Evolutionary conservation across 2,888 invertebrate genomes (phyloP).

Genomic region (Eupithecia pulchellata): DNA sequence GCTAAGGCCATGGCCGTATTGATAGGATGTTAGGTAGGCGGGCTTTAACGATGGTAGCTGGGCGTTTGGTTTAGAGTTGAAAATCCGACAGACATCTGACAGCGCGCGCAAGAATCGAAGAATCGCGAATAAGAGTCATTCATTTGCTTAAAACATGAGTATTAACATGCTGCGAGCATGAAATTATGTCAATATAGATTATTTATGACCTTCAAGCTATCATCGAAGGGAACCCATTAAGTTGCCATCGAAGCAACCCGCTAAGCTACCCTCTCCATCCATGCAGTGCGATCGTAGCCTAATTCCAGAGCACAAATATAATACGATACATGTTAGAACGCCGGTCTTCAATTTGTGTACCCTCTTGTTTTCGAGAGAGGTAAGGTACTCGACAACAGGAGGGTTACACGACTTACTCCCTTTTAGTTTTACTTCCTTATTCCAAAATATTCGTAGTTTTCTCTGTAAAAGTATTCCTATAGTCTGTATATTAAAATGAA

Average conservation of each 20-base stretch:
- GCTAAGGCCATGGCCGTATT: neutral
- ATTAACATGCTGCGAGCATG: too few species aligned
- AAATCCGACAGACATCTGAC: too few species aligned
- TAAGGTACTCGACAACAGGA: neutral
- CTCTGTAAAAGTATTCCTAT: neutral
- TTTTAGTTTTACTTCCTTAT: too few species aligned
- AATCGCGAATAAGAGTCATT: too few species aligned
- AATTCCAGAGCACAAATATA: neutral
- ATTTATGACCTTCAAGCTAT: too few species aligned
- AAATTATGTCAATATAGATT: too few species aligned
- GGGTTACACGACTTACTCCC: neutral
- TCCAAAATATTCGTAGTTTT: neutral
- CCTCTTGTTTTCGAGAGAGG: slow-evolving; percentile 1
- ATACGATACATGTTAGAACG: neutral
- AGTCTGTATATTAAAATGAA: neutral
- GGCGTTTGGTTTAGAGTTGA: neutral
- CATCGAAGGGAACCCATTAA: too few species aligned
- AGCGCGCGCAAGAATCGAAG: too few species aligned
- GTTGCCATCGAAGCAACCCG: neutral
- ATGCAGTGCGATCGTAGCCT: neutral
- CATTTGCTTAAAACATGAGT: too few species aligned
- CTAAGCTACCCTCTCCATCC: neutral
- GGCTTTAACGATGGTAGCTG: neutral
- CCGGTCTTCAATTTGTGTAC: neutral
- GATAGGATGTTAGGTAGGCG: neutral